These are phyloP conservation scores for Tetrax tetrax DNA, from an alignment of 2,113 vertebrate genomes.

Conservation along the genomic window DNA sequence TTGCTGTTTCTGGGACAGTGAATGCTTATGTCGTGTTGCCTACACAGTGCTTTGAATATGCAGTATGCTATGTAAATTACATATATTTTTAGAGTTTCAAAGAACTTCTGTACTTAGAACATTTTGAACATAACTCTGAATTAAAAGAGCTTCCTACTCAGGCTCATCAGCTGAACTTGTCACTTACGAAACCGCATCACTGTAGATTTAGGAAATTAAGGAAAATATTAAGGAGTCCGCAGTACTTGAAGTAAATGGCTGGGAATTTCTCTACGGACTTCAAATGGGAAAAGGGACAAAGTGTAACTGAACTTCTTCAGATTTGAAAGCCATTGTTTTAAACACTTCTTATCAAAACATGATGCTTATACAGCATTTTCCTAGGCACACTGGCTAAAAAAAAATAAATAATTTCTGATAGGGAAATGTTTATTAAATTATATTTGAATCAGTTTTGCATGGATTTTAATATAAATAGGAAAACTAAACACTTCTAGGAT, in stretches of 20 bases:
- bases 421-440: not conserved
- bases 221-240: not conserved
- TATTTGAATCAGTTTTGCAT: not conserved
- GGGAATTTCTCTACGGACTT: not conserved
- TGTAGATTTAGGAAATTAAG: not conserved
- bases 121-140: not conserved
- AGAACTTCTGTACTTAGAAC: not conserved
- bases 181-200: not conserved
- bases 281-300: not conserved
- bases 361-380: not conserved
- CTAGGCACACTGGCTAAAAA: not conserved
- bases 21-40: not conserved
- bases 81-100: conserved; percentile 8
- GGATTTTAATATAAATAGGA: not conserved
- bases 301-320: not conserved
- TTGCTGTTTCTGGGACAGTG: not conserved
- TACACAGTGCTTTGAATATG: conserved; percentile 19
- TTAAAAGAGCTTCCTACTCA: not conserved
- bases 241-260: not conserved
- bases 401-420: not conserved
- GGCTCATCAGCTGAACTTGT: not conserved
- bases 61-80: not conserved
- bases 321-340: not conserved
- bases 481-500: not conserved
- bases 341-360: not conserved